These are phyloP conservation scores for Lutraria lutraria DNA, from an alignment of 2,888 invertebrate species.

Conservation along the genomic window DNA sequence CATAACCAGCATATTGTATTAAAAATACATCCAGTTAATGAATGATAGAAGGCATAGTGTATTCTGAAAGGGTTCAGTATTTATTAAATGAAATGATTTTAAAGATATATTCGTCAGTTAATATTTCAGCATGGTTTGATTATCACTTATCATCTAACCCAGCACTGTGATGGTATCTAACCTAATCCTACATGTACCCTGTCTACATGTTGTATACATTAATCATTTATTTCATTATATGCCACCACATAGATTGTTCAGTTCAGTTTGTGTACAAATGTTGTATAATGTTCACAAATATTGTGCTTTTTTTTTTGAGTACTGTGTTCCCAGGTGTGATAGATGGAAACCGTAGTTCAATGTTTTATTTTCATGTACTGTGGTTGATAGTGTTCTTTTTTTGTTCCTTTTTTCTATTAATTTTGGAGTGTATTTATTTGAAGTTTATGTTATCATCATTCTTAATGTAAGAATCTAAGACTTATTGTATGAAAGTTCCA, in stretches of 20 bases:
- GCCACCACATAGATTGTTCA: background rate
- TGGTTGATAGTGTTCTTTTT: background rate
- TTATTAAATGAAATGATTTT: background rate
- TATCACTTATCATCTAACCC: constrained; percentile 32
- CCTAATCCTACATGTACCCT: constrained; percentile 3
- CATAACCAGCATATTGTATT: no score
- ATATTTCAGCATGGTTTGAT: constrained; percentile 7
- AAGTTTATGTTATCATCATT: no score
- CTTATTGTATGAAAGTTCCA: no score
- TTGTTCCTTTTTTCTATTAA: background rate
- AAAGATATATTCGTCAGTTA: background rate
- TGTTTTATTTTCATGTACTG: constrained; percentile 2
- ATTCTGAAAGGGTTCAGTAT: background rate
- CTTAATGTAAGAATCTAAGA: no score
- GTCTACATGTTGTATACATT: constrained; percentile 20
- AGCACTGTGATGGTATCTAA: constrained; percentile 38
- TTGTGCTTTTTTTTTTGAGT: background rate
- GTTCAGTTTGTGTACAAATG: background rate
- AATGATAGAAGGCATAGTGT: no score
- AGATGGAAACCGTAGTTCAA: background rate
- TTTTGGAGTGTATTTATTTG: background rate
- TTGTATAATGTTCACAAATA: background rate
- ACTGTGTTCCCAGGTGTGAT: background rate
- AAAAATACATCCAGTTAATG: no score
- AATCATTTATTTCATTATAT: constrained; percentile 41